Conservation (phyloP, 2,113 vertebrate species). For the Scalopus aquaticus region DNA sequence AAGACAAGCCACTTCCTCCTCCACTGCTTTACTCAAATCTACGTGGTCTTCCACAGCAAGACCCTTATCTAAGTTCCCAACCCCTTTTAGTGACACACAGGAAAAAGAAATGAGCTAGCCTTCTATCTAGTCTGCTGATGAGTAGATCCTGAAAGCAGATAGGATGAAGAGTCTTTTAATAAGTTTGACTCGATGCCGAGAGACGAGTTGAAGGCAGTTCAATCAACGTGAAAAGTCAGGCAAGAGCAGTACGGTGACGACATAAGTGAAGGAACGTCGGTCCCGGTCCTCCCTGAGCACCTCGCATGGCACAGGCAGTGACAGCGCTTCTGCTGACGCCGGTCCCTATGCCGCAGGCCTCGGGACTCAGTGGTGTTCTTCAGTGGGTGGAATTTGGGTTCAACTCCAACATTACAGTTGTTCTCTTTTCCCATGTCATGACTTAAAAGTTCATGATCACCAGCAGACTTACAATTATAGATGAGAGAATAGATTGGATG, state of each 20-base stretch:
- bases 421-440: background rate
- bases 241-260: background rate
- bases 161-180: slow-evolving; percentile 29
- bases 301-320: background rate
- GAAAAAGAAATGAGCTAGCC: slow-evolving; percentile 12
- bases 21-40: background rate
- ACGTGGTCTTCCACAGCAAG: background rate
- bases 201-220: background rate
- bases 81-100: slow-evolving; percentile 36
- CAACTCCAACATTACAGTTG: background rate
- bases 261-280: background rate
- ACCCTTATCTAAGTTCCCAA: slow-evolving; percentile 43
- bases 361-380: background rate
- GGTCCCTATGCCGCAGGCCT: too few relatives aligned
- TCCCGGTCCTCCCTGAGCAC: background rate
- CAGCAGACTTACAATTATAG: background rate
- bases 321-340: background rate
- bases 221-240: background rate
- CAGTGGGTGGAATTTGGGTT: background rate
- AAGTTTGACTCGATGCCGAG: slow-evolving; percentile 32
- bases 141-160: slow-evolving; percentile 44
- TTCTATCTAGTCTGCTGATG: slow-evolving; percentile 34
- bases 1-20: background rate
- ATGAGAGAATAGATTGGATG: background rate
- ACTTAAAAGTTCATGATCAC: background rate